Base-by-base conservation (phyloP, 1,140 invertebrate genomes). In the Drosophila trapezifrons region DNA sequence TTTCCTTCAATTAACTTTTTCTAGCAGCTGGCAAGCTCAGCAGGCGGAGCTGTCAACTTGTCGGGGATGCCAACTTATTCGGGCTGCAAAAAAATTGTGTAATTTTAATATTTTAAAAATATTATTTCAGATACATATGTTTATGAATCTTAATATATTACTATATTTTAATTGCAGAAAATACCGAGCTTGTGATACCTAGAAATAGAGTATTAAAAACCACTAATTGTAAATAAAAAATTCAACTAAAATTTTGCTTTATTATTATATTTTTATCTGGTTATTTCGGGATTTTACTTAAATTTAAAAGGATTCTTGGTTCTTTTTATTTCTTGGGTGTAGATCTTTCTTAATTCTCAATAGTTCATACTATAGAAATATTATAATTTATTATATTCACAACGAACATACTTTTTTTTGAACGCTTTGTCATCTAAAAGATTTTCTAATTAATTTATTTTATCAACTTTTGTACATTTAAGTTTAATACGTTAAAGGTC, bases 1-100 rank as follows among this genome's bases (percentile, higher is more conserved):
- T 38, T 71, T 47, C 47, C 45, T 49, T 45, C 13, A 75, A 80
- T 70, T 63, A 63, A 75, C 43, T 46, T 17, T 13, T 49, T 20
- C 38, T 35, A 35, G 9, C 40, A 55, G 52, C 49, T 57, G 71
- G 47, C 47, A 54, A 51, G 38, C 52, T 17, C 13, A 42, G 29
- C 42, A 37, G 22, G 13, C 4, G 25, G 66, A 3, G n/a, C 54
- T 80, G 72, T 65, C 78, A 78, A 73, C 76, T 59, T 38, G 45
- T 37, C 7, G 15, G 3, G 4, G 17, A 2, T 51, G 49, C 49
- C 49, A 49, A 60, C 45, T 25, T 17, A 15, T 32, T 45, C 29
- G n/a, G 6, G 10, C 17, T 58, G 6, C 5, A 32, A 0, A 38
- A 13, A 12, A 8, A 8, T 40, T 56, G n/a, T 47, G 9, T 22